Conservation (phyloP, 2,888 invertebrate genomes). For the Encarsia formosa region DNA sequence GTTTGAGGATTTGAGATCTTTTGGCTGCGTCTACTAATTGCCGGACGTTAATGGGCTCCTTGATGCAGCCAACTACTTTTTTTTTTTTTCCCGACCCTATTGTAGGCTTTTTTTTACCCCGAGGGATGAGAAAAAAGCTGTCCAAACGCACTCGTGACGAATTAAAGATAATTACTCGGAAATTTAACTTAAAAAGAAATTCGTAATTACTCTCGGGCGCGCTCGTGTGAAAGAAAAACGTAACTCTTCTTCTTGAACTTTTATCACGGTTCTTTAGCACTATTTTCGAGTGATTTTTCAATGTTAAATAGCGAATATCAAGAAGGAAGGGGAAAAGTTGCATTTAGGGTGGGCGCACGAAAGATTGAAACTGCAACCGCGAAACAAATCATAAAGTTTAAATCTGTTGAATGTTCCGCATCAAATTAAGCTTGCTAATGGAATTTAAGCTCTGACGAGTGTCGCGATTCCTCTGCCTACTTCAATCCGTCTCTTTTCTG, state of each 20-base stretch:
- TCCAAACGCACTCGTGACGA: too few species aligned
- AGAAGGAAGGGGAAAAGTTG: neutral
- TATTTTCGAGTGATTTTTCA: neutral
- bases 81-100: neutral
- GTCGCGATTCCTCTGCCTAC: neutral
- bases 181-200: too few species aligned
- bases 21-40: conserved; percentile 33
- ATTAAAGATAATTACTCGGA: too few species aligned
- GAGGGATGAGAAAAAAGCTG: too few species aligned
- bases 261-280: neutral
- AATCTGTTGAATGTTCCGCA: conserved; percentile 5
- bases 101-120: too few species aligned
- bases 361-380: conserved; percentile 12
- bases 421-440: conserved; percentile 6
- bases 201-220: neutral
- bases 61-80: neutral
- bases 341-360: neutral
- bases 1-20: conserved; percentile 35
- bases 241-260: neutral
- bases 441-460: conserved; percentile 1
- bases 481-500: neutral
- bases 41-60: conserved; percentile 24
- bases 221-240: neutral
- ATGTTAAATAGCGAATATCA: neutral
- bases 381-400: conserved; percentile 13